Evolutionary conservation across 2,113 vertebrate species (phyloP), one percentile per base, ranked within the genome.

Genomic region (Gobiocypris rarus): DNA sequence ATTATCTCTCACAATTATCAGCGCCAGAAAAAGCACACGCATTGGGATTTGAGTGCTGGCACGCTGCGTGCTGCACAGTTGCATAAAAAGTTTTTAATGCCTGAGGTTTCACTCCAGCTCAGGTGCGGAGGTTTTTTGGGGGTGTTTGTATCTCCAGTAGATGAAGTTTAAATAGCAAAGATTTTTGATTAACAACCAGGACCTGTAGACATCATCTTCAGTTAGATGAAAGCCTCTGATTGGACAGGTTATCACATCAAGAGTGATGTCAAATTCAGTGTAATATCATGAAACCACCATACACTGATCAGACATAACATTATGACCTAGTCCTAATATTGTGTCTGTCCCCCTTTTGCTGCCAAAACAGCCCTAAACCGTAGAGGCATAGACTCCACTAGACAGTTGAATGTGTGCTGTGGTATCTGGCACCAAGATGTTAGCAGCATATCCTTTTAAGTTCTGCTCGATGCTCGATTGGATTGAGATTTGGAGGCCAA

Each of bases 1-100:
- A 77, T 88, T 86, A 81, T 71, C 84, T 83, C 71, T 65, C 75
- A 79, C 75, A 83, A 85, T 88, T 88, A 84, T 88, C 87, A 56
- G 84, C 34, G 81, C 80, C 86, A 43, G 70, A 85, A 88, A 87
- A 69, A 85, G 87, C 81, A 45, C 81, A 85, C 52, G n/a, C 52
- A 45, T 82, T 85, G 84, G 80, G 71, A 83, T 83, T 85, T 63
- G 22, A 73, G 50, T 74, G 59, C n/a, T 76, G 45, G 75, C 41
- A 83, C 31, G 50, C 58, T 79, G 58, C 41, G 17, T 75, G 50
- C 67, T 79, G 56, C 58, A 63, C 77, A 79, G 58, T 85, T 85
- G 73, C 79, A 19, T 54, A 81, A 81, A 82, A 81, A 43, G 58
- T 83, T 86, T 85, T 75, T 19, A 28, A 54, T 75, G 73, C 76